Evolutionary conservation across 2,888 invertebrate species (phyloP).

Genomic region (Pheosia tremula): DNA sequence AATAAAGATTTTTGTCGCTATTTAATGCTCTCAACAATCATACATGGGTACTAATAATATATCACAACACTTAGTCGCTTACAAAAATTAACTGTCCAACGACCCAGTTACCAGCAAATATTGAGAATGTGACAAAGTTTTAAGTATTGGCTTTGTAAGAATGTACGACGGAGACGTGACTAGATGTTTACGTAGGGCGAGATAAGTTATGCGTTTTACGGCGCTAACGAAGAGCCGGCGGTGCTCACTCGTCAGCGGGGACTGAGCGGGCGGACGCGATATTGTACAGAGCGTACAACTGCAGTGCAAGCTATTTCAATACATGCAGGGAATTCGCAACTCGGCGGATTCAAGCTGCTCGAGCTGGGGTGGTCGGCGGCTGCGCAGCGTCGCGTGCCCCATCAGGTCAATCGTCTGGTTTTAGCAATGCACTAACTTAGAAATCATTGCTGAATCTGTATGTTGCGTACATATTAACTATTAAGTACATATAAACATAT

Average conservation of each 20-base stretch:
- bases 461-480: too few species aligned
- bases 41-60: slow-evolving; percentile 19
- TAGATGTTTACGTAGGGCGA: slow-evolving; percentile 58
- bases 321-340: slow-evolving; percentile 74
- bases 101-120: slow-evolving; percentile 57
- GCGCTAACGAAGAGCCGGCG: slow-evolving; percentile 58
- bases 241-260: slow-evolving; percentile 59
- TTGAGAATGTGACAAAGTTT: slow-evolving; percentile 55
- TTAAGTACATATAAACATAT: too few species aligned
- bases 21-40: slow-evolving; percentile 7
- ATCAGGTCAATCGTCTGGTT: slow-evolving; percentile 51
- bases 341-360: slow-evolving; percentile 60
- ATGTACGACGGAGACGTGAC: slow-evolving; percentile 46
- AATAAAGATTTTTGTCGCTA: not conserved
- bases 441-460: too few species aligned
- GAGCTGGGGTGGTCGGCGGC: slow-evolving; percentile 44
- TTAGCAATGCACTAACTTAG: slow-evolving; percentile 15
- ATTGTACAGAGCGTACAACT: slow-evolving; percentile 55
- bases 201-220: slow-evolving; percentile 53
- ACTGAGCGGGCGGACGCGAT: slow-evolving; percentile 62
- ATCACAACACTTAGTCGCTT: slow-evolving; percentile 36
- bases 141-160: slow-evolving; percentile 40
- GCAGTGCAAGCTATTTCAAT: slow-evolving; percentile 78
- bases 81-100: slow-evolving; percentile 40
- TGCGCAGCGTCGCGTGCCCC: slow-evolving; percentile 39